phyloP scores from a whole-genome alignment of 2,888 invertebrate genomes.

The Amiota mariae region DNA sequence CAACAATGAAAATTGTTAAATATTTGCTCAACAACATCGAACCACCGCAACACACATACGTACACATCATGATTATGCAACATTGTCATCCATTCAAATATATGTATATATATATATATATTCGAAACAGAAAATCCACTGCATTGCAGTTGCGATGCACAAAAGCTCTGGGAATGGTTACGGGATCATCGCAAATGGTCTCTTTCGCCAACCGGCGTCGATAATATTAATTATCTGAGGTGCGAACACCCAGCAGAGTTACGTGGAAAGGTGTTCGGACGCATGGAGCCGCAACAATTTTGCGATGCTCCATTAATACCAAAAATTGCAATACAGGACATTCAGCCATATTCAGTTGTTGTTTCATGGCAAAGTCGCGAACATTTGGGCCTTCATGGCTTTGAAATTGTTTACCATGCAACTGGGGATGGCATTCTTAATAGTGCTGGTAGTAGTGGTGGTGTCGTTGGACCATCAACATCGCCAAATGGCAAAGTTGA shows the following conservation, averaged over 20 bases:
- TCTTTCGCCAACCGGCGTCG: constrained; percentile 53
- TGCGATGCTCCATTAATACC: constrained; percentile 88
- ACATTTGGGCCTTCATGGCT: constrained; percentile 87
- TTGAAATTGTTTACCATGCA: constrained; percentile 88
- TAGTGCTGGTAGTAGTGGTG: constrained; percentile 43
- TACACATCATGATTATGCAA: constrained; percentile 1
- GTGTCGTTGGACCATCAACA: not conserved
- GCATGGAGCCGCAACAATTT: constrained; percentile 84
- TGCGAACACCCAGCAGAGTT: constrained; percentile 90
- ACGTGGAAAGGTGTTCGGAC: constrained; percentile 83
- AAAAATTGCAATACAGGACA: constrained; percentile 89
- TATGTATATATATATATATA: not conserved
- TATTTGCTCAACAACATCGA: constrained; percentile 30
- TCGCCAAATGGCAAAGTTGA: constrained; percentile 39
- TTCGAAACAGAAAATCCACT: constrained; percentile 86
- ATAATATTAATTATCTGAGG: constrained; percentile 77
- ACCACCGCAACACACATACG: constrained; percentile 34
- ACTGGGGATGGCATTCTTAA: constrained; percentile 75
- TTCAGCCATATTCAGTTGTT: constrained; percentile 88
- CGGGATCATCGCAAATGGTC: constrained; percentile 86
- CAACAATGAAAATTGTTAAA: too few species aligned
- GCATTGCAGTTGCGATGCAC: constrained; percentile 90
- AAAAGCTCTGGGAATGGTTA: constrained; percentile 94
- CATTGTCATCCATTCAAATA: not conserved
- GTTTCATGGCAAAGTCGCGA: constrained; percentile 93